Evolutionary conservation across 2,888 invertebrate genomes (phyloP), one percentile per base, ranked within the genome.

Genomic region (Graphium colonna): DNA sequence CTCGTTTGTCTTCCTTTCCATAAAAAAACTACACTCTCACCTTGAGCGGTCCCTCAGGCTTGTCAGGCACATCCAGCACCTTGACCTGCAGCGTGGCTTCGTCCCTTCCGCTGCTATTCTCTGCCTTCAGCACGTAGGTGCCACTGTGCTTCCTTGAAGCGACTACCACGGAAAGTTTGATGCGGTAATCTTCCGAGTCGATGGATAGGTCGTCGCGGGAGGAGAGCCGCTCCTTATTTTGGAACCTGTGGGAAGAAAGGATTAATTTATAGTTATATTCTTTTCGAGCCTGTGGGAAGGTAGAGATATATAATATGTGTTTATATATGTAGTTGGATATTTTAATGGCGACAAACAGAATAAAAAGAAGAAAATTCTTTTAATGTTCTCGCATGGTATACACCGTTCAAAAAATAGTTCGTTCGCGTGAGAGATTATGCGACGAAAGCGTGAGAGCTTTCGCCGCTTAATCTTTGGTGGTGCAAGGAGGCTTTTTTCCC

Each of bases 41-140:
- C 87, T 95, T 95, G 17, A 98, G 91, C 8, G 98, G 98, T 59
- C 98, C 98, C 79, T 97, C 96, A 33, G 98, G 98, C 71, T 96
- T 95, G n/a, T 94, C 93, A 1, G 98, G 98, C 72, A 94, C 95
- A 73, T 97, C 97, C 49, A 98, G 84, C 0, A 98, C 95, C 52
- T 92, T 94, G 13, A 97, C 91, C 71, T 96, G 94, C 52, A 97
- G 93, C 17, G 94, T 92, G 0, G 96, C 97, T 73, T 97, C 97
- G 70, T 97, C 97, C 69, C 92, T 94, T 4, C 97, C 97, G 26
- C 95, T 96, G 68, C 93, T 94, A 77, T 97, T 97, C 82, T 97
- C 97, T 1, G 96, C 97, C 82, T 96, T 97, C 36, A 97, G 91
- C 0, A 94, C 93, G 62, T 97, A 94, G 0, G 94, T 94, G 26